Evolutionary conservation across 1,140 invertebrate genomes (phyloP), one percentile per base, ranked within the genome.

Genomic region (Bombus fervidus): DNA sequence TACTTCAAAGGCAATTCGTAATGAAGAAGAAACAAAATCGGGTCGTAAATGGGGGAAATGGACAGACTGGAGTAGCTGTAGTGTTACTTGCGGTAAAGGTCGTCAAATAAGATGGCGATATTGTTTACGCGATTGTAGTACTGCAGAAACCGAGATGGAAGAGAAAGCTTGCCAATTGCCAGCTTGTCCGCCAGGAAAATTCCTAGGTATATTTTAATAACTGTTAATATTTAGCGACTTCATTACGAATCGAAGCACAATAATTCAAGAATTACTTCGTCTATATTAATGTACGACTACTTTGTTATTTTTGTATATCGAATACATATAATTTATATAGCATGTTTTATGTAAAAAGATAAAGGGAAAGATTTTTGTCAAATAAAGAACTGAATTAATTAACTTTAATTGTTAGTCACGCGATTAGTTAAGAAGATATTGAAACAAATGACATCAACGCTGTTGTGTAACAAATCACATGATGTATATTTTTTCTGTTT

Each of bases 41-140:
- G 76, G 71, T 41, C 83, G 75, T 41, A 93, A 93, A 25, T 96
- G 96, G 96, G 94, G 95, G 76, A 94, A 95, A 84, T 96, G 96
- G 96, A 96, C 95, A 66, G 93, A 95, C 81, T 96, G 96, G 95
- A 96, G 96, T 71, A 91, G 95, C 41, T 96, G 96, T 90, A 96
- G 96, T 81, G 96, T 96, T 47, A 96, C 95, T 69, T 96, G 96
- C 81, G 96, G 96, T 25, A 96, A 95, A 92, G 96, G 96, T n/a
- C 93, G 96, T 10, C 94, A 96, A 88, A 96, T 96, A 81, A 93
- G 96, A 69, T 96, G 95, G 94, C 93, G 96, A 13, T 95, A 96
- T 84, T 96, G 96, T 87, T 85, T 95, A 41, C 88, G 91, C 25
- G 94, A 95, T 88, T 93, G 92, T 43, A 82, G 53, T 15, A 88